Evolutionary conservation across 2,113 vertebrate species (phyloP).

Genomic region (Lepus americanus): DNA sequence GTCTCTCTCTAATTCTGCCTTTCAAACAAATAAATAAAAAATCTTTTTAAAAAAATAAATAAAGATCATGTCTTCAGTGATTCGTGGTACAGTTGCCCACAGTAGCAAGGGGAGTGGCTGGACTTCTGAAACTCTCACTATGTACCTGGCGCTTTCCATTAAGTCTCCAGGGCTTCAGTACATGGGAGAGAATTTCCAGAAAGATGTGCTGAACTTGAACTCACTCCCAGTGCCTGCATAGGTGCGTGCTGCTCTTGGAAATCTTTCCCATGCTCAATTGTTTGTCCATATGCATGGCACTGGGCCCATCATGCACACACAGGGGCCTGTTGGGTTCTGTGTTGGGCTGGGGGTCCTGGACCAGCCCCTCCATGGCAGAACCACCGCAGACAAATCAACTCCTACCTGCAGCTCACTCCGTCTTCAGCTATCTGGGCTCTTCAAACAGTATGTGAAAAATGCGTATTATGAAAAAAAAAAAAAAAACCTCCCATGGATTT

Average conservation of each 20-base stretch:
- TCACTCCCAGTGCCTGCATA: not conserved
- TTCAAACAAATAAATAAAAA: too few species aligned
- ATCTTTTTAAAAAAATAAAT: not conserved
- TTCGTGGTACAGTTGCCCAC: not conserved
- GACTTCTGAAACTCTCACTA: not conserved
- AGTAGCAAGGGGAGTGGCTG: rapidly evolving
- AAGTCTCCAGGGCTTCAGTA: not conserved
- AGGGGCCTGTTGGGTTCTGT: not conserved
- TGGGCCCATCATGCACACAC: too few species aligned
- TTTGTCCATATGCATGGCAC: too few species aligned
- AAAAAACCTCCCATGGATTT: too few species aligned
- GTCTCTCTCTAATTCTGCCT: too few species aligned
- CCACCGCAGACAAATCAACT: not conserved
- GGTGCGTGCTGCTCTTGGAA: too few species aligned
- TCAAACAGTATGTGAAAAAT: too few species aligned
- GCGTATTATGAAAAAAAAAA: too few species aligned
- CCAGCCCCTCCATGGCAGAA: not conserved
- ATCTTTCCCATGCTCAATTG: not conserved
- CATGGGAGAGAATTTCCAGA: not conserved
- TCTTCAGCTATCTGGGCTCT: not conserved
- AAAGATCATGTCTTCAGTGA: not conserved
- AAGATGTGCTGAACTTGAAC: not conserved
- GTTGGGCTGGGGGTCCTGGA: not conserved
- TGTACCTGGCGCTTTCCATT: not conserved
- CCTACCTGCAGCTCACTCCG: not conserved